Evolutionary conservation across 1,140 invertebrate species (phyloP).

Genomic region (Papilio helenus): DNA sequence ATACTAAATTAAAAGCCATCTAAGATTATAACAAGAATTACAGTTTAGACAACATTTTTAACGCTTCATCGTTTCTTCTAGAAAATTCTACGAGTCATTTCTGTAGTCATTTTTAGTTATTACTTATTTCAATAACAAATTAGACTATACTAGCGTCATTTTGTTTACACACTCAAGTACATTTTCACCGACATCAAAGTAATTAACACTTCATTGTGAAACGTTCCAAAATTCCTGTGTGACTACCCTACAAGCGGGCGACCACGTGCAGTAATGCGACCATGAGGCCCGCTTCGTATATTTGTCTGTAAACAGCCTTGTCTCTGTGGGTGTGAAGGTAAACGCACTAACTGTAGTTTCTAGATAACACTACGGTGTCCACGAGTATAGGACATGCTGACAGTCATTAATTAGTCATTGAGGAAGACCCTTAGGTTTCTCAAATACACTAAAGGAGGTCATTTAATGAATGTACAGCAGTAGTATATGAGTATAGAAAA

Average conservation of each 20-base stretch:
- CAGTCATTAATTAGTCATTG: not conserved
- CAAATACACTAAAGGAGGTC: no score
- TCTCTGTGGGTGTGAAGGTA: conserved; percentile 55
- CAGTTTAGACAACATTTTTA: not conserved
- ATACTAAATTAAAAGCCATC: not conserved
- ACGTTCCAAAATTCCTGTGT: conserved; percentile 30
- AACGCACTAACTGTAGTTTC: conserved; percentile 55
- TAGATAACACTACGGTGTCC: conserved; percentile 30
- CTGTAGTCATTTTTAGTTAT: no score
- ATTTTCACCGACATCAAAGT: conserved; percentile 11
- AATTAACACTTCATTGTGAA: conserved; percentile 35
- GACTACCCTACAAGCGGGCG: conserved; percentile 28
- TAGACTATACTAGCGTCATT: not conserved
- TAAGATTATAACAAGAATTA: not conserved
- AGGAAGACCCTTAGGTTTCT: not conserved
- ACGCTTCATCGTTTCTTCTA: no score
- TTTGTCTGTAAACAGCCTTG: conserved; percentile 62
- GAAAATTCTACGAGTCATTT: no score
- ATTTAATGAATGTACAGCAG: no score
- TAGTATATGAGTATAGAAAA: no score
- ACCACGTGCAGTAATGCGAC: conserved; percentile 30
- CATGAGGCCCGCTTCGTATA: conserved; percentile 45
- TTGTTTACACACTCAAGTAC: not conserved
- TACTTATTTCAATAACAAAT: no score
- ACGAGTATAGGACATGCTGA: not conserved